Evolutionary conservation across 2,888 invertebrate species (phyloP).

Genomic region (Didymodactylos carnosus): DNA sequence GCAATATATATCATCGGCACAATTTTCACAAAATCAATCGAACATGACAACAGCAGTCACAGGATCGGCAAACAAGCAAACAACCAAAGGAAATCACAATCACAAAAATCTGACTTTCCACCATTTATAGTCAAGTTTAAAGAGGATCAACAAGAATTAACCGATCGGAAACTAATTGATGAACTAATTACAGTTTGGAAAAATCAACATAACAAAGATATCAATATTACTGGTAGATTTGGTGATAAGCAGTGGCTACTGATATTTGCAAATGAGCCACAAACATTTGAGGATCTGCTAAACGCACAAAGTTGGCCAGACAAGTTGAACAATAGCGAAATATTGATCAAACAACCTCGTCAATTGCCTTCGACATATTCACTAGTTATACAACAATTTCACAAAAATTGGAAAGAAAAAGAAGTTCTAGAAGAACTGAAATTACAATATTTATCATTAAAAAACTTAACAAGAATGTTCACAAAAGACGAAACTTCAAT

Average conservation of each 20-base stretch:
- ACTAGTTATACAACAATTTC: not conserved
- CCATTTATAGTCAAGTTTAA: not conserved
- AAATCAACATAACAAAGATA: not conserved
- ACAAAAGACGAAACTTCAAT: not conserved
- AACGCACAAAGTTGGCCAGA: not conserved
- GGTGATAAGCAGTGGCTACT: not conserved
- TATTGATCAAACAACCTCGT: not conserved
- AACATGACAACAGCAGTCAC: too few species aligned
- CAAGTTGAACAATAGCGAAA: not conserved
- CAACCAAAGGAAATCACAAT: not conserved
- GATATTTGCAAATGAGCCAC: not conserved
- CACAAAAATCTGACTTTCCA: not conserved
- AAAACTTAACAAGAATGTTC: not conserved
- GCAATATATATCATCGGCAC: too few species aligned
- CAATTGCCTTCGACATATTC: not conserved
- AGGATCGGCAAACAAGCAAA: too few species aligned
- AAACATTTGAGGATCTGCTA: not conserved
- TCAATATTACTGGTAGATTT: not conserved
- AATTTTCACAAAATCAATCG: too few species aligned
- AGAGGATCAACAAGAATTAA: not conserved
- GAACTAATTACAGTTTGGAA: not conserved
- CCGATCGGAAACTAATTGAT: not conserved
- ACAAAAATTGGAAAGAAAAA: not conserved
- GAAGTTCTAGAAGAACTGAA: not conserved
- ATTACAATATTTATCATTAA: not conserved